A percentile compares a stretch with the other conserved stretches of the same genome.
Conservation (phyloP, 2,113 vertebrate species). For the Mohoua ochrocephala region DNA sequence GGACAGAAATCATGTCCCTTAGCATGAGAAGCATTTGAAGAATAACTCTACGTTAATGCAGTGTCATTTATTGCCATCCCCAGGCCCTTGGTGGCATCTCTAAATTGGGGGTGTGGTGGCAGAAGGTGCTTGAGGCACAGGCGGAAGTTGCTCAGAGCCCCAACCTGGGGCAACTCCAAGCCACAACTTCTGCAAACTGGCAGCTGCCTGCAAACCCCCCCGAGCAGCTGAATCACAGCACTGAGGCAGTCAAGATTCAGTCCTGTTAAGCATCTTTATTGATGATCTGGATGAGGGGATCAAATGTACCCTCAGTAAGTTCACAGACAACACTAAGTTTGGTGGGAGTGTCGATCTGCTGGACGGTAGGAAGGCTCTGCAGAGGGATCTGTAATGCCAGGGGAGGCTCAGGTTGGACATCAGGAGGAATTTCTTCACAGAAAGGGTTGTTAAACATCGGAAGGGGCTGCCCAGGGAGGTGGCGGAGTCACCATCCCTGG, state of each 20-base stretch:
- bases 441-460: not conserved
- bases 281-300: not conserved
- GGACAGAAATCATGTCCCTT: not conserved
- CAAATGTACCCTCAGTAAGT: not conserved
- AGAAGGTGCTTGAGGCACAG: not conserved
- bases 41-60: not conserved
- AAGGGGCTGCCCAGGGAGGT: not conserved
- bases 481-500: not conserved
- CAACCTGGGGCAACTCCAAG: not conserved
- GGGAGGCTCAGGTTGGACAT: not conserved
- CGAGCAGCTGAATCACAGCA: not conserved
- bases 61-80: not conserved
- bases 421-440: not conserved
- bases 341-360: not conserved
- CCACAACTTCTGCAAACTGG: not conserved
- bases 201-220: not conserved
- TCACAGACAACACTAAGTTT: not conserved
- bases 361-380: not conserved
- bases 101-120: not conserved
- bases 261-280: not conserved
- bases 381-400: not conserved
- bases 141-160: not conserved
- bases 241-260: not conserved
- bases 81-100: not conserved
- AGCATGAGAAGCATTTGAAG: not conserved